Conservation (phyloP, 2,888 invertebrate genomes). For the Brenthis ino region DNA sequence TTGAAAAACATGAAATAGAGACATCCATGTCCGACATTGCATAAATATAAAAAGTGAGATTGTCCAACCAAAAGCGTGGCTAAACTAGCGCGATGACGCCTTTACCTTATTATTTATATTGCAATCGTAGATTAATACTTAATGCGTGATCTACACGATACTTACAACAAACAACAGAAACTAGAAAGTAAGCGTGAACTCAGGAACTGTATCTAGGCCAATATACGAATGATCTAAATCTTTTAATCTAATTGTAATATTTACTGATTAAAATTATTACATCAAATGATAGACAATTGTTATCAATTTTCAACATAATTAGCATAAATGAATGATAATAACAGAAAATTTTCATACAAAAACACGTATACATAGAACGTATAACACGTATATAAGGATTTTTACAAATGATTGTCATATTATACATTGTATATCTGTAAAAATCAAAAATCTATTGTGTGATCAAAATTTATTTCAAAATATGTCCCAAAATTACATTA, state of each 20-base stretch:
- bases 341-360: neutral
- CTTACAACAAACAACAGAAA: neutral
- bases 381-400: too few species aligned
- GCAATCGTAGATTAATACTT: neutral
- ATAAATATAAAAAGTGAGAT: neutral
- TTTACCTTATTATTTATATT: neutral
- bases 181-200: neutral
- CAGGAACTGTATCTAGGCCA: neutral
- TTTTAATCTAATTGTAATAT: slow-evolving; percentile 8
- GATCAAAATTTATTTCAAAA: too few species aligned
- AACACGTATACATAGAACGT: too few species aligned
- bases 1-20: too few species aligned
- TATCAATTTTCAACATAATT: too few species aligned
- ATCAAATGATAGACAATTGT: neutral
- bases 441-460: too few species aligned
- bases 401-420: too few species aligned
- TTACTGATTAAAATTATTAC: neutral
- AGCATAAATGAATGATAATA: too few species aligned
- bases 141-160: neutral
- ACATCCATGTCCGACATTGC: too few species aligned
- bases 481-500: too few species aligned
- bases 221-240: slow-evolving; percentile 10
- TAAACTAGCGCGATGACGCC: neutral
- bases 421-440: too few species aligned
- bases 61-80: neutral